Evolutionary conservation across 2,113 vertebrate species (phyloP).

Genomic region (Coryphaenoides rupestris): DNA sequence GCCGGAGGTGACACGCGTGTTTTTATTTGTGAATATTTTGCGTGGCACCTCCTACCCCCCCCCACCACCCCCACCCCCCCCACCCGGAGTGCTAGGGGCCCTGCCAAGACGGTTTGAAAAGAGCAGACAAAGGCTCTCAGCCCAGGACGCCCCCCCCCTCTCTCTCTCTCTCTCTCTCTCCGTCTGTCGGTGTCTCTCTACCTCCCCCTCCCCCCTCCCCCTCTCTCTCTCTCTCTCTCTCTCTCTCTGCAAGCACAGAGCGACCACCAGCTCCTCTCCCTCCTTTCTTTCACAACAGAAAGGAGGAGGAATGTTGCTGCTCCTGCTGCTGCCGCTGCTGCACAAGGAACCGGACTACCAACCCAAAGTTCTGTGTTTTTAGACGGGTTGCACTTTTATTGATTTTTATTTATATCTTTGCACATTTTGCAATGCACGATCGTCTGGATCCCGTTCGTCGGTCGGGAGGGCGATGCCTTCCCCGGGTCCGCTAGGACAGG

Average conservation of each 20-base stretch:
- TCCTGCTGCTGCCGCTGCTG: no score
- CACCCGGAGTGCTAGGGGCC: slow-evolving; percentile 59
- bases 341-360: not conserved
- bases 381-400: slow-evolving; percentile 35
- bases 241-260: slow-evolving; percentile 45
- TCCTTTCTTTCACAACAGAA: slow-evolving; percentile 50
- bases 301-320: slow-evolving; percentile 19
- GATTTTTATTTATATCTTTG: slow-evolving; percentile 40
- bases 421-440: slow-evolving; percentile 72
- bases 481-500: slow-evolving; percentile 61
- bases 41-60: slow-evolving; percentile 3
- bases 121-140: slow-evolving; percentile 83
- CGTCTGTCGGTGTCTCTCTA: not conserved
- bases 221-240: slow-evolving; percentile 44
- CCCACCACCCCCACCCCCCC: slow-evolving; percentile 36
- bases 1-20: no score
- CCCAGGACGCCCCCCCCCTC: slow-evolving; percentile 70
- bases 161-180: slow-evolving; percentile 46
- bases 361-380: slow-evolving; percentile 24
- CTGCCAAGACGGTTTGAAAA: slow-evolving; percentile 84
- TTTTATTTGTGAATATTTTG: no score
- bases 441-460: slow-evolving; percentile 72
- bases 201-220: slow-evolving; percentile 14
- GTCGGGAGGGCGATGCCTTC: slow-evolving; percentile 66
- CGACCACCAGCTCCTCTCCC: slow-evolving; percentile 33